Conservation (phyloP, 2,113 vertebrate genomes). For the Daphoenositta chrysoptera region DNA sequence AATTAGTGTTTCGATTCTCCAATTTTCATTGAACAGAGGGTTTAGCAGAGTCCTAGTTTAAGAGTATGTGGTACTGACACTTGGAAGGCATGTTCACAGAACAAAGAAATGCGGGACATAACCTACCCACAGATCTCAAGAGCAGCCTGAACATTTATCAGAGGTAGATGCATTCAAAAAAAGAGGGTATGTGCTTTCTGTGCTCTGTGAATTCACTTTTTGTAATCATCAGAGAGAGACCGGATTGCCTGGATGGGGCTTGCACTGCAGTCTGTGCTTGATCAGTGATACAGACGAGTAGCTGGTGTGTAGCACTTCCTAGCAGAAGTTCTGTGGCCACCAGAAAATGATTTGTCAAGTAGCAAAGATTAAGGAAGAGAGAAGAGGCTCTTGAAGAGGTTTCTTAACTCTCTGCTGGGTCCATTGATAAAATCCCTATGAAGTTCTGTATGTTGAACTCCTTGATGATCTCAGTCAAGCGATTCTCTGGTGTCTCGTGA, state of each 20-base stretch:
- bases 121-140: not conserved
- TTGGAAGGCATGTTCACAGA: not conserved
- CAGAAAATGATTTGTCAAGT: not conserved
- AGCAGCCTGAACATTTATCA: not conserved
- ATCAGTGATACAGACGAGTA: not conserved
- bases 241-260: not conserved
- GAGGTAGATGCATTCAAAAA: not conserved
- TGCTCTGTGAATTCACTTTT: not conserved
- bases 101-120: not conserved
- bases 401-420: constrained; percentile 46
- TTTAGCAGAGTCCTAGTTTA: not conserved
- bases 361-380: constrained; percentile 26
- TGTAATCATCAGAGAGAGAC: not conserved
- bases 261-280: not conserved
- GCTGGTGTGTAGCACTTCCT: not conserved
- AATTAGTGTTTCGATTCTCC: not conserved
- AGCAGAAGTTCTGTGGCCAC: constrained; percentile 7
- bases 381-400: constrained; percentile 3
- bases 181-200: not conserved
- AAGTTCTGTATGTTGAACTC: constrained; percentile 3
- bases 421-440: constrained; percentile 42
- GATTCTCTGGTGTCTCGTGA: constrained; percentile 26
- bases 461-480: constrained; percentile 5
- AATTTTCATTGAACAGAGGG: not conserved
- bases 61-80: not conserved